A percentile compares a stretch with the other conserved stretches of the same genome.
These are phyloP conservation scores for Leptoclinus maculatus DNA, from an alignment of 2,797 vertebrate genomes.

Conservation along the genomic window DNA sequence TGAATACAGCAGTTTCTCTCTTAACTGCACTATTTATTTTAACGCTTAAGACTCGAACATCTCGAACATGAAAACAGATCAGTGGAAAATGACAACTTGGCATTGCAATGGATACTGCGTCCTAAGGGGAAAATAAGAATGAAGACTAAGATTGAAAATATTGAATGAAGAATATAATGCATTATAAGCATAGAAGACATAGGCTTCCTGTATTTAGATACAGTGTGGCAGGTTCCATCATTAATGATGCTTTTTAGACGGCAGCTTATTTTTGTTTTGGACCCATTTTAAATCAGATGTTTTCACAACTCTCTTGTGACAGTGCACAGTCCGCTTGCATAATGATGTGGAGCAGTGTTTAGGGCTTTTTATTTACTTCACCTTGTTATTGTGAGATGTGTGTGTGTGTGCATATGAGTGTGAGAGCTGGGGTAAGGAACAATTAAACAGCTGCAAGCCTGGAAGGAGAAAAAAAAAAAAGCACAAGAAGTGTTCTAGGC, in stretches of 20 bases:
- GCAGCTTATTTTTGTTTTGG: constrained; percentile 35
- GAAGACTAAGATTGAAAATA: background rate
- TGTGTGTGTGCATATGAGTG: constrained; percentile 11
- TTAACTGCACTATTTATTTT: background rate
- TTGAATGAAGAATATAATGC: background rate
- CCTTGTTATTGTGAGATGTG: constrained; percentile 31
- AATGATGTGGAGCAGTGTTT: constrained; percentile 46
- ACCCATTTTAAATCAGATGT: constrained; percentile 39
- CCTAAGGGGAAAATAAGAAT: constrained; percentile 3
- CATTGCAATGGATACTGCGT: background rate
- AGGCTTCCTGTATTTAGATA: constrained; percentile 3
- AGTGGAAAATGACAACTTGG: background rate
- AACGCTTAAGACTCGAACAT: background rate
- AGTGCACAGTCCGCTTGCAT: constrained; percentile 40
- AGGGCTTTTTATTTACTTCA: constrained; percentile 49
- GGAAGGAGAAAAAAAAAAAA: constrained; percentile 30
- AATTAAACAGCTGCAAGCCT: constrained; percentile 72
- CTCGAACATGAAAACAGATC: constrained; percentile 1
- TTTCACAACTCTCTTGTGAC: constrained; percentile 48
- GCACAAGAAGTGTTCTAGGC: constrained; percentile 50
- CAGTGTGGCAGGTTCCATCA: constrained; percentile 29
- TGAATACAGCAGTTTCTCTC: background rate
- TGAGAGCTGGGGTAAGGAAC: constrained; percentile 40
- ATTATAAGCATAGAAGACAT: background rate
- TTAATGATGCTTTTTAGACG: constrained; percentile 32